Evolutionary conservation across 1,140 invertebrate genomes (phyloP).

Genomic region (Alviniconcha marisindica): DNA sequence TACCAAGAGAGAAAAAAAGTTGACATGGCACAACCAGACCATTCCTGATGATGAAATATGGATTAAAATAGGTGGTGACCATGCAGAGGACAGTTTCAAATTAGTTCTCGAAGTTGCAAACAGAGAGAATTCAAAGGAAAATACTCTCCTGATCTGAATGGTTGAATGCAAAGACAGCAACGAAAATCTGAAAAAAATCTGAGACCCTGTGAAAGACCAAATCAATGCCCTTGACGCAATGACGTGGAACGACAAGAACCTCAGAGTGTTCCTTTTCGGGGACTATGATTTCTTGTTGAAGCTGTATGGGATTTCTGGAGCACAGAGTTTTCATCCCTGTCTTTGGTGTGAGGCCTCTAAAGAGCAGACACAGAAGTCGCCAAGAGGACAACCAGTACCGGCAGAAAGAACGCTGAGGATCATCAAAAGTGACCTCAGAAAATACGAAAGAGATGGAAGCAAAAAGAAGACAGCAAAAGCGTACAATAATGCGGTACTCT

Average conservation of each 20-base stretch:
- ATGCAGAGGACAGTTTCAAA: constrained; percentile 22
- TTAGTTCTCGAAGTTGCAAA: constrained; percentile 19
- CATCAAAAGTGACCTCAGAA: constrained; percentile 14
- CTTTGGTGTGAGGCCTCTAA: not conserved
- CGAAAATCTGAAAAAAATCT: constrained; percentile 13
- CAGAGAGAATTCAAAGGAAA: not conserved
- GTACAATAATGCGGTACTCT: constrained; percentile 1
- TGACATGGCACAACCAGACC: no score
- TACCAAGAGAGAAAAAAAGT: no score
- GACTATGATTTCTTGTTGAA: constrained; percentile 36
- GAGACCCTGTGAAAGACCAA: not conserved
- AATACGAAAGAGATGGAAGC: not conserved
- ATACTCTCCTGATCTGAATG: constrained; percentile 14
- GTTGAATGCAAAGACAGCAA: constrained; percentile 1
- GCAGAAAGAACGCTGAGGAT: not conserved
- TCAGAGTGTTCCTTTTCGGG: constrained; percentile 14
- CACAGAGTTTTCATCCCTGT: constrained; percentile 9
- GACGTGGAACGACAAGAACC: constrained; percentile 15
- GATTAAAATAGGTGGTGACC: constrained; percentile 31
- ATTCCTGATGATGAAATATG: no score
- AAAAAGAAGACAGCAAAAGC: not conserved
- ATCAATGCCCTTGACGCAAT: not conserved
- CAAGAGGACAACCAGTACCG: not conserved
- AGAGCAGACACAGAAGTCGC: not conserved
- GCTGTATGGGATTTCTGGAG: constrained; percentile 10